Evolutionary conservation across 2,888 invertebrate species (phyloP).

Genomic region (Noctua comes): DNA sequence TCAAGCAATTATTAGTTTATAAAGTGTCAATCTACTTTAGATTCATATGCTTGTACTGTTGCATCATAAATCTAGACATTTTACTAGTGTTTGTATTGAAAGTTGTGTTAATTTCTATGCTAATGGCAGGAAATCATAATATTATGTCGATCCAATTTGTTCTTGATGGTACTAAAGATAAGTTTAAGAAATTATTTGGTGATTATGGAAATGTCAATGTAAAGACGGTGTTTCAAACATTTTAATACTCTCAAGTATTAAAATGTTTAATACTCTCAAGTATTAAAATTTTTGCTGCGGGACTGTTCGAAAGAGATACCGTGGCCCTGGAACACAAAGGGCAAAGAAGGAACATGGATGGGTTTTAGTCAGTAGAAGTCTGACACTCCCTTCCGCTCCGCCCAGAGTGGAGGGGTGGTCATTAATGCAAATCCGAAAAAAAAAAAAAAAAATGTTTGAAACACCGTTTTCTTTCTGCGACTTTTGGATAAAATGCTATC

Average conservation of each 20-base stretch:
- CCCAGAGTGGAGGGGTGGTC: too few relatives aligned
- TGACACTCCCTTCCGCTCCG: too few relatives aligned
- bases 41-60: neutral
- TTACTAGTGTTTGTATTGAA: constrained; percentile 1
- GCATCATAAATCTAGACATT: constrained; percentile 14
- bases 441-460: neutral
- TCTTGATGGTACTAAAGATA: constrained; percentile 1
- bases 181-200: neutral
- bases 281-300: too few relatives aligned
- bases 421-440: too few relatives aligned
- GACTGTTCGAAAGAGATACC: too few relatives aligned
- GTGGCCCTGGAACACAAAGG: too few relatives aligned
- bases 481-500: neutral
- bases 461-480: neutral
- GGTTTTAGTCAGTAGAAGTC: too few relatives aligned
- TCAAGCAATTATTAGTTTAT: constrained; percentile 5
- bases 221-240: neutral
- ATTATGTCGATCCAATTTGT: constrained; percentile 11
- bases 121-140: constrained; percentile 36
- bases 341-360: too few relatives aligned
- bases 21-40: constrained; percentile 7
- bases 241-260: too few relatives aligned
- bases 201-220: neutral
- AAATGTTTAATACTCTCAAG: too few relatives aligned
- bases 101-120: constrained; percentile 12